These are phyloP conservation scores for Pseudochromis fuscus DNA, from an alignment of 2,797 vertebrate species.

Conservation along the genomic window DNA sequence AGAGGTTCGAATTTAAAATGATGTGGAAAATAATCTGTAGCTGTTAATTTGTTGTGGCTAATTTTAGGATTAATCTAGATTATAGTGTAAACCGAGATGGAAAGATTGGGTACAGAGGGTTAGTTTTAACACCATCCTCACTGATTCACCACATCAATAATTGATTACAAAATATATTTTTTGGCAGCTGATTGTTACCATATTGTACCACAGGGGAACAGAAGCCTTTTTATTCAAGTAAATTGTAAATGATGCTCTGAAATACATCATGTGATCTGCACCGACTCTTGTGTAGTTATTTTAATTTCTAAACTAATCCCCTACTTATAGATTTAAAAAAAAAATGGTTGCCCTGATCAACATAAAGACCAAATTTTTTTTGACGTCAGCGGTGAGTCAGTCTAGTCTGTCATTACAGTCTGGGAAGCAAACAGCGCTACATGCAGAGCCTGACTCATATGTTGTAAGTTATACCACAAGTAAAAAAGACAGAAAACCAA, in stretches of 20 bases:
- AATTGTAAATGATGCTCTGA: no score
- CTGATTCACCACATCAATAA: no score
- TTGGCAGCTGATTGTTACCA: neutral
- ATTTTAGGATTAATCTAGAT: neutral
- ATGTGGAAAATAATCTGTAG: neutral
- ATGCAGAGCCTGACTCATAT: slow-evolving; percentile 30
- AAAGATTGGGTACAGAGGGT: no score
- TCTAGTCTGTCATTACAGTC: neutral
- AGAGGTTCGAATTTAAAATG: neutral
- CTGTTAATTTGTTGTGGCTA: neutral
- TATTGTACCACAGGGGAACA: no score
- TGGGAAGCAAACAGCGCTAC: slow-evolving; percentile 9
- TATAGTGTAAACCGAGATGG: no score
- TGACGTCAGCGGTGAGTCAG: slow-evolving; percentile 31
- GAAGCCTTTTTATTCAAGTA: no score
- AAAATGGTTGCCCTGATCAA: neutral
- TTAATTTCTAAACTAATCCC: neutral
- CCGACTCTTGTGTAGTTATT: no score
- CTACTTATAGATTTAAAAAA: neutral
- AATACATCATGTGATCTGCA: neutral
- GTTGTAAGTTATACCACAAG: neutral
- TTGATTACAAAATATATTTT: neutral
- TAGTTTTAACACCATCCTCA: no score
- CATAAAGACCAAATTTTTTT: neutral
- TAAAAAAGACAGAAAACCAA: neutral